phyloP scores from a whole-genome alignment of 2,888 invertebrate genomes.

The Anthrax anthrax region DNA sequence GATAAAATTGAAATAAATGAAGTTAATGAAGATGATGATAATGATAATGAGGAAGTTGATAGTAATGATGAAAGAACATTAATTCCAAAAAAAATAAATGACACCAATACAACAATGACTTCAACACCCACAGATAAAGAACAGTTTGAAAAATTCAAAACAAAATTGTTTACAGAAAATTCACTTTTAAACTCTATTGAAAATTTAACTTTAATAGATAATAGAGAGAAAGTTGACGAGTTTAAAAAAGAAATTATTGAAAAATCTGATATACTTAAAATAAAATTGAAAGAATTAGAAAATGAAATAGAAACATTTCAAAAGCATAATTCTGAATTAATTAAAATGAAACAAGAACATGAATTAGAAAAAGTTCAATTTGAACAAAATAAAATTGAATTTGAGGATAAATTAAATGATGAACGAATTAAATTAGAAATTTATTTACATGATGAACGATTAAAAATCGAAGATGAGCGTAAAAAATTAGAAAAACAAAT shows the following conservation, averaged over 20 bases:
- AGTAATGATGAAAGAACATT: not conserved
- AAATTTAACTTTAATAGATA: not conserved
- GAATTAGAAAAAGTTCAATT: constrained; percentile 47
- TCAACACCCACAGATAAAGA: constrained; percentile 16
- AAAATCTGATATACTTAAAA: constrained; percentile 43
- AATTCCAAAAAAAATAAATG: constrained; percentile 1
- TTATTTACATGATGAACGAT: constrained; percentile 52
- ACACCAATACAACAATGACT: constrained; percentile 3
- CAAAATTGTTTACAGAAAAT: constrained; percentile 29
- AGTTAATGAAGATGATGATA: constrained; percentile 6
- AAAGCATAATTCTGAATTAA: constrained; percentile 37
- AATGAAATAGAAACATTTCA: constrained; percentile 44
- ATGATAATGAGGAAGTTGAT: constrained; percentile 8
- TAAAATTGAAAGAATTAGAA: constrained; percentile 50
- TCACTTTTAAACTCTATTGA: constrained; percentile 12
- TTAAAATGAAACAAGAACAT: constrained; percentile 43
- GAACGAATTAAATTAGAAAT: constrained; percentile 50
- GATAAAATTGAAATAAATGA: constrained; percentile 9
- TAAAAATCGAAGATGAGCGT: constrained; percentile 51
- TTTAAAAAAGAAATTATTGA: constrained; percentile 11
- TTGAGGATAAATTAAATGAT: constrained; percentile 46
- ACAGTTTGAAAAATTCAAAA: constrained; percentile 21
- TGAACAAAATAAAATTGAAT: constrained; percentile 43
- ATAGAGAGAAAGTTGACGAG: not conserved
- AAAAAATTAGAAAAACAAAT: constrained; percentile 50